These are phyloP conservation scores for Dendrolimus punctatus DNA, from an alignment of 1,140 invertebrate genomes.

Conservation along the genomic window DNA sequence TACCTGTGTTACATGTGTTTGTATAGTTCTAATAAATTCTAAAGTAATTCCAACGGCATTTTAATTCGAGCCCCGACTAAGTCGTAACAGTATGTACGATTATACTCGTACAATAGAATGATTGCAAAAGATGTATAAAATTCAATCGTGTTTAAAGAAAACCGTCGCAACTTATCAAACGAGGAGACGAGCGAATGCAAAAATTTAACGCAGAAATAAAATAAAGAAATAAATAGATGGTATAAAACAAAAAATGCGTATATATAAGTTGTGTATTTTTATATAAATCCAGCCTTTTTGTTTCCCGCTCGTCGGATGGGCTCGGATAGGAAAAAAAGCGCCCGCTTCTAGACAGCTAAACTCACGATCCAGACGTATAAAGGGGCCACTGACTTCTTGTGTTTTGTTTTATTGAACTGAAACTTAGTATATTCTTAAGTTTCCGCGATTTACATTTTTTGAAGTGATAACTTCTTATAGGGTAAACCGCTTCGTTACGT, in stretches of 20 bases:
- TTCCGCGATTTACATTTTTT: too few relatives aligned
- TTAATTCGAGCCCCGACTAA: too few relatives aligned
- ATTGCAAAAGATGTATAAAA: too few relatives aligned
- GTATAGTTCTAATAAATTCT: too few relatives aligned
- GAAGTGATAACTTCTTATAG: too few relatives aligned
- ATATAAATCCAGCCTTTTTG: conserved; percentile 72
- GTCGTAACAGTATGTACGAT: too few relatives aligned
- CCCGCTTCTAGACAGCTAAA: conserved; percentile 62
- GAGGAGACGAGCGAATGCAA: conserved; percentile 39
- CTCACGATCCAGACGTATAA: conserved; percentile 27
- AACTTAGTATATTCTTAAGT: neutral
- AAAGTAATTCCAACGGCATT: too few relatives aligned
- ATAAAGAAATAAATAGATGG: conserved; percentile 56
- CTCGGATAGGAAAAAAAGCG: conserved; percentile 66
- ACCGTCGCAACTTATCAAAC: too few relatives aligned
- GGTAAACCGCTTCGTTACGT: too few relatives aligned
- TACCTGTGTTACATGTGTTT: too few relatives aligned
- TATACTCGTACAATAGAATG: too few relatives aligned
- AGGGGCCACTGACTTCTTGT: conserved; percentile 19
- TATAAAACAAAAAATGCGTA: conserved; percentile 66
- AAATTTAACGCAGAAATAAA: conserved; percentile 64
- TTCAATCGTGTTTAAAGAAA: too few relatives aligned
- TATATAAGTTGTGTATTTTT: conserved; percentile 35
- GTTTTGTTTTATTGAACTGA: conserved; percentile 9
- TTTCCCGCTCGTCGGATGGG: conserved; percentile 61